Percentiles rank a stretch among this genome's conserved stretches.
Evolutionary conservation across 2,113 vertebrate species (phyloP).

Genomic region (Carassius gibelio): DNA sequence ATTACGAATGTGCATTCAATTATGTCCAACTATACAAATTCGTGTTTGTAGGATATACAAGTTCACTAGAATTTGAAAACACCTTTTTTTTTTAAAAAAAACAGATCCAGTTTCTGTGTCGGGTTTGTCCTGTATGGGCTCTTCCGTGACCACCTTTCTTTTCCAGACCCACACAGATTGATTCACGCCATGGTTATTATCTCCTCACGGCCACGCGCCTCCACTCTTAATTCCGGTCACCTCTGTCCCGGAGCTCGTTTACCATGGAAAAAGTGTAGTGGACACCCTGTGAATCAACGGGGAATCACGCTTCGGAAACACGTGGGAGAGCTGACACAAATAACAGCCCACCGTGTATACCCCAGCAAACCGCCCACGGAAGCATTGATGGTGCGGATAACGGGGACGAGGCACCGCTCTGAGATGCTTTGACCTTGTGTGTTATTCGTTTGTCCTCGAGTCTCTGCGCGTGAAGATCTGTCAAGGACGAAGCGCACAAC

Average conservation of each 20-base stretch:
- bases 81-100: neutral
- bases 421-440: slow-evolving; percentile 78
- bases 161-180: slow-evolving; percentile 3
- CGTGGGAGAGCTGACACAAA: slow-evolving; percentile 75
- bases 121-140: neutral
- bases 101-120: neutral
- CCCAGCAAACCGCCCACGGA: slow-evolving; percentile 26
- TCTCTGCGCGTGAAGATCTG: neutral
- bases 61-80: neutral
- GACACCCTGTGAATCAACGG: slow-evolving; percentile 55
- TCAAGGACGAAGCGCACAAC: slow-evolving; percentile 44
- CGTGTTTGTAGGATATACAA: neutral
- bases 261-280: slow-evolving; percentile 53
- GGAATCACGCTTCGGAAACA: slow-evolving; percentile 74
- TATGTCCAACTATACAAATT: neutral
- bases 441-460: slow-evolving; percentile 61
- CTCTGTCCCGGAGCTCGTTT: slow-evolving; percentile 42
- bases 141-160: neutral
- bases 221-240: slow-evolving; percentile 58
- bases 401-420: slow-evolving; percentile 35
- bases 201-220: slow-evolving; percentile 59
- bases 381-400: neutral
- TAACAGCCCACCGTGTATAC: slow-evolving; percentile 60
- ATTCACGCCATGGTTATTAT: slow-evolving; percentile 43
- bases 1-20: neutral